Percentiles rank a stretch among this genome's conserved stretches.
phyloP scores from a whole-genome alignment of 1,140 invertebrate genomes.

The Saccostrea echinata region DNA sequence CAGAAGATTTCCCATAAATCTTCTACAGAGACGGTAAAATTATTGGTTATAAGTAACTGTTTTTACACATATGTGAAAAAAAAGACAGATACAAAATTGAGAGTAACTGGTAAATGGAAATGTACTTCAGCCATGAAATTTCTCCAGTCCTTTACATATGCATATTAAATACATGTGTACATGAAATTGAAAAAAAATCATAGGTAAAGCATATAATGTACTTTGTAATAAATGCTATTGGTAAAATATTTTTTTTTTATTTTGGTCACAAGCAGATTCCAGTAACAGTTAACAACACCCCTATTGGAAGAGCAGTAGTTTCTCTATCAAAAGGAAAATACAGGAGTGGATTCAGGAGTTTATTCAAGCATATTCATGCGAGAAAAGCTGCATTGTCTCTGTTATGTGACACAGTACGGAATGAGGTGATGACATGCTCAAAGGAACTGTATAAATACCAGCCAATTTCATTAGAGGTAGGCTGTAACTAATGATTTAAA shows the following conservation, averaged over 20 bases:
- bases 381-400: not conserved
- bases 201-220: not conserved
- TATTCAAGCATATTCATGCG: not conserved
- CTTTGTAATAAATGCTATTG: not conserved
- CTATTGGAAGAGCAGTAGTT: slow-evolving; percentile 18
- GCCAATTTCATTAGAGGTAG: not conserved
- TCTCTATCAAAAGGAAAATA: slow-evolving; percentile 1
- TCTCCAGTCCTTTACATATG: not conserved
- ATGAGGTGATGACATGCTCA: not conserved
- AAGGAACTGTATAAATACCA: not conserved
- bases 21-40: not conserved
- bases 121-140: not conserved
- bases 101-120: not conserved
- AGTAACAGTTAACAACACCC: slow-evolving; percentile 15
- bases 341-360: not conserved
- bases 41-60: too few species aligned
- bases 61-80: too few species aligned
- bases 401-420: not conserved
- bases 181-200: not conserved
- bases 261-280: not conserved
- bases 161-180: not conserved
- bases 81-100: not conserved
- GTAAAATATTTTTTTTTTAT: not conserved
- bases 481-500: not conserved
- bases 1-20: not conserved